phyloP scores from a whole-genome alignment of 2,113 vertebrate genomes.

The Cavia aperea region DNA sequence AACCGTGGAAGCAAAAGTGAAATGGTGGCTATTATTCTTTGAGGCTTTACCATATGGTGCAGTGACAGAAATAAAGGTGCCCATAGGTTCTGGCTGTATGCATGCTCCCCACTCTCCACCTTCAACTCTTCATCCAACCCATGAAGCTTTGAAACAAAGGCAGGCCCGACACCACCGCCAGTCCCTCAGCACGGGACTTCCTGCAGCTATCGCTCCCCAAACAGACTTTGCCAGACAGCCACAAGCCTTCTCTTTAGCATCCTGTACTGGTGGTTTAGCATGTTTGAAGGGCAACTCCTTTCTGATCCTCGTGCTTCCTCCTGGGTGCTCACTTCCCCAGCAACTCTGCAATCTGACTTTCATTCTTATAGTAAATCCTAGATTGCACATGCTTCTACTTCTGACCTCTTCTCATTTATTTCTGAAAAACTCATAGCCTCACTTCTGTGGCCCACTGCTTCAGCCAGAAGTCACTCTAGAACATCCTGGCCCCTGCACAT shows the following conservation, averaged over 20 bases:
- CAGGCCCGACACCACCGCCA: not conserved
- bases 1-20: not conserved
- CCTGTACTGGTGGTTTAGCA: not conserved
- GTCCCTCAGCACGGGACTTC: not conserved
- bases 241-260: not conserved
- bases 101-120: fast-evolving
- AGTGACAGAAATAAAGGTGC: not conserved
- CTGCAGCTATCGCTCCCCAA: not conserved
- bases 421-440: not conserved
- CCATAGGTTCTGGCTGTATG: not conserved
- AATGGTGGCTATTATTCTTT: not conserved
- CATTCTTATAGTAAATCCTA: not conserved
- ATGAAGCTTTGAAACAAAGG: not conserved
- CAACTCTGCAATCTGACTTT: not conserved
- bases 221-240: not conserved
- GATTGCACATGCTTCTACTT: not conserved
- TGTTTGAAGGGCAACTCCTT: not conserved
- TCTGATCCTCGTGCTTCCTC: not conserved
- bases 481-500: not conserved
- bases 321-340: not conserved
- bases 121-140: not conserved
- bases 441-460: not conserved
- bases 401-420: not conserved
- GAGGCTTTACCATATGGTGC: not conserved
- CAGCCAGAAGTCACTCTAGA: not conserved